Evolutionary conservation across 2,888 invertebrate genomes (phyloP), one percentile per base, ranked within the genome.

Genomic region (Caradrina kadenii): DNA sequence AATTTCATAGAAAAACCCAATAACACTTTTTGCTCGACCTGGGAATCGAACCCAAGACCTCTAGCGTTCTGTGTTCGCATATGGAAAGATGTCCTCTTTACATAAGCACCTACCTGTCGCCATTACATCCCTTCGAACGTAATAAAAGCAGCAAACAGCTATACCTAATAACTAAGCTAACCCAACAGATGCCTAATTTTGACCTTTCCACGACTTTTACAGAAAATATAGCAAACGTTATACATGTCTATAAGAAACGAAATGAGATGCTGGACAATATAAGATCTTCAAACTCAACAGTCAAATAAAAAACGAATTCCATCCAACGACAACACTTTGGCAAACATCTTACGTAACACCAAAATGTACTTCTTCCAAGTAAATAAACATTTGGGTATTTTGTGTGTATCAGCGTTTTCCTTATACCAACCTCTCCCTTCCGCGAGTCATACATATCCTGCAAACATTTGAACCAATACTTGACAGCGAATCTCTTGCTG

Each of bases 391-490:
- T 77, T 64, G 63, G 39, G 56, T 60, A 58, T 50, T 65, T 63
- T 42, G 56, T 42, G 58, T 61, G 10, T 49, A 56, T 52, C 10
- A 49, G 61, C 66, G 69, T 61, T 55, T 63, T 19, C 1, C 61
- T 65, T 62, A 26, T 64, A 73, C 87, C 77, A 69, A 94, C 95
- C 95, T 94, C 84, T 95, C 95, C 54, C 92, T 88, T 64, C 96
- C 96, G 69, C 93, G 89, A 2, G 95, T 95, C 96, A 96, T 96
- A 93, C 97, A 97, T 87, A 97, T 97, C 82, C 97, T 96, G 90
- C 97, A 97, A 84, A 97, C 96, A 87, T 95, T 96, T 52, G 96
- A 96, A 58, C 96, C 96, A 81, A 96, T 96, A 83, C 96, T 96
- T 50, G 96, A 96, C 11, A 96, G 84, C 0, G 96, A 96, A 80